Evolutionary conservation across 2,797 vertebrate genomes (phyloP).

Genomic region (Pogonophryne albipinna): DNA sequence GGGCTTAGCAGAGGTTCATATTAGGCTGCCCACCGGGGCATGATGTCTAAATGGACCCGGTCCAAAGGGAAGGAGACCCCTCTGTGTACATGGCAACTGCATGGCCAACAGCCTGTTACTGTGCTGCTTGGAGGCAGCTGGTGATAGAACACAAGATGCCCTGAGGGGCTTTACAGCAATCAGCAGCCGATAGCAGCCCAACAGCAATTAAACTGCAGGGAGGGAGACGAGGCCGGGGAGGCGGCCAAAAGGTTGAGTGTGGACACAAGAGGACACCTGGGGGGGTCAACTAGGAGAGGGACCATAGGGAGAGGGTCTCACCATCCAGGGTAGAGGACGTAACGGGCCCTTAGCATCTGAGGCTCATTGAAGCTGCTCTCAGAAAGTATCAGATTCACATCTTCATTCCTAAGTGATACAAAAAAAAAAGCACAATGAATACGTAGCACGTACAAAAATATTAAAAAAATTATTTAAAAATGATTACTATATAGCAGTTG

Average conservation of each 20-base stretch:
- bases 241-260: slow-evolving; percentile 45
- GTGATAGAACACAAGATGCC: slow-evolving; percentile 75
- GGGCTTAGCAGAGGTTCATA: slow-evolving; percentile 69
- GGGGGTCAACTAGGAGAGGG: slow-evolving; percentile 27
- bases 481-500: too few species aligned
- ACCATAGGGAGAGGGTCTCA: slow-evolving; percentile 73
- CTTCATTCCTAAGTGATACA: slow-evolving; percentile 87
- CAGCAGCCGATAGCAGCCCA: slow-evolving; percentile 61
- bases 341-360: slow-evolving; percentile 93
- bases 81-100: slow-evolving; percentile 75
- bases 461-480: neutral
- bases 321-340: slow-evolving; percentile 97
- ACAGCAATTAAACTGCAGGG: slow-evolving; percentile 68
- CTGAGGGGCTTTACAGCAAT: slow-evolving; percentile 75
- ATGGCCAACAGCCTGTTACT: slow-evolving; percentile 77
- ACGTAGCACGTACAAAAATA: neutral
- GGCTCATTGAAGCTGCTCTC: slow-evolving; percentile 90
- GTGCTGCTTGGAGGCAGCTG: slow-evolving; percentile 75
- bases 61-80: slow-evolving; percentile 71
- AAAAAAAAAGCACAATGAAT: neutral
- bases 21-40: slow-evolving; percentile 74
- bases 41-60: slow-evolving; percentile 62
- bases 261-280: slow-evolving; percentile 18
- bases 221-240: slow-evolving; percentile 28
- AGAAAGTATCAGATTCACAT: slow-evolving; percentile 92